Conservation (phyloP, 2,888 invertebrate species). For the Erebia ligea region DNA sequence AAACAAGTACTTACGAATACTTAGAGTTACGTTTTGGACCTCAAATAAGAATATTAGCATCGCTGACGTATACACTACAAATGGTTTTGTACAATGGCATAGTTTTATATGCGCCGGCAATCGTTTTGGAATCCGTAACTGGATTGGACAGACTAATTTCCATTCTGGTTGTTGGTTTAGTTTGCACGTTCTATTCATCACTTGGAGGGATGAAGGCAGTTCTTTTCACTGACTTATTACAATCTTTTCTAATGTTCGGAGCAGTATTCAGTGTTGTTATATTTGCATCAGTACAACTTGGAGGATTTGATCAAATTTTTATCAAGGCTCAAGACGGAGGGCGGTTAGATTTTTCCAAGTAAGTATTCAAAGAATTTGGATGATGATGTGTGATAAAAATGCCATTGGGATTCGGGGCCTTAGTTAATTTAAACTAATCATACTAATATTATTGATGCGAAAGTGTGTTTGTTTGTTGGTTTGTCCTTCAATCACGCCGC, state of each 20-base stretch:
- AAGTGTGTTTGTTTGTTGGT: too few species aligned
- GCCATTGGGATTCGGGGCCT: too few species aligned
- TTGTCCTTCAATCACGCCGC: too few species aligned
- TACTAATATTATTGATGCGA: too few species aligned
- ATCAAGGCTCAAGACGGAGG: slow-evolving; percentile 86
- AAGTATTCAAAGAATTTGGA: slow-evolving; percentile 48
- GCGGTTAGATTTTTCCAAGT: slow-evolving; percentile 88
- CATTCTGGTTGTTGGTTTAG: slow-evolving; percentile 88
- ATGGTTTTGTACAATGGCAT: slow-evolving; percentile 96
- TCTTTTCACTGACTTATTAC: slow-evolving; percentile 92
- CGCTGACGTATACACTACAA: slow-evolving; percentile 93
- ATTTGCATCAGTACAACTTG: slow-evolving; percentile 87
- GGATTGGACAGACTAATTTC: slow-evolving; percentile 88
- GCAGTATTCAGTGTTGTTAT: slow-evolving; percentile 91
- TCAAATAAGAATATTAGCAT: slow-evolving; percentile 89
- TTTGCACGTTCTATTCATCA: slow-evolving; percentile 93
- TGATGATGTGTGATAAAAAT: too few species aligned
- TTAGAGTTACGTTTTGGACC: slow-evolving; percentile 93
- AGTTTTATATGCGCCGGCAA: slow-evolving; percentile 95
- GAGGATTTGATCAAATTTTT: slow-evolving; percentile 89
- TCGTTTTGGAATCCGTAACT: slow-evolving; percentile 94
- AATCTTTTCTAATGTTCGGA: slow-evolving; percentile 92
- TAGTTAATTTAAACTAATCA: too few species aligned
- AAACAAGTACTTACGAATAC: slow-evolving; percentile 96
- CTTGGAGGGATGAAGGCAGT: slow-evolving; percentile 97